Conservation (phyloP, 1,140 invertebrate genomes). For the Drosophila navojoa region DNA sequence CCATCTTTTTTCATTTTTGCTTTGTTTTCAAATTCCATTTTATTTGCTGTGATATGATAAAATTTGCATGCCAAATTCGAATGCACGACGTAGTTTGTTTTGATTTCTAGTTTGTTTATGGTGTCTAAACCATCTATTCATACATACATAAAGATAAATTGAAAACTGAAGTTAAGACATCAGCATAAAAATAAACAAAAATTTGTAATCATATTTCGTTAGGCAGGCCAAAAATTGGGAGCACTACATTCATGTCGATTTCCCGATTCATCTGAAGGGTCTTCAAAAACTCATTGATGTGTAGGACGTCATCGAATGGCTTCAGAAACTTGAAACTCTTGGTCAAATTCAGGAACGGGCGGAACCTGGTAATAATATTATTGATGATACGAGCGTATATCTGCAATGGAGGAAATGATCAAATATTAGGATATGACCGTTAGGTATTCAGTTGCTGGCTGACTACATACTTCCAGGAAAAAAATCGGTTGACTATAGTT, state of each 20-base stretch:
- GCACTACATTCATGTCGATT: neutral
- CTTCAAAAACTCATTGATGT: neutral
- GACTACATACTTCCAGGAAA: neutral
- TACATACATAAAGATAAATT: neutral
- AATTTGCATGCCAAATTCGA: conserved; percentile 32
- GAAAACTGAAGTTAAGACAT: no score
- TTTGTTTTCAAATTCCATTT: conserved; percentile 46
- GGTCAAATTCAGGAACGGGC: neutral
- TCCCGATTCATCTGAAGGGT: neutral
- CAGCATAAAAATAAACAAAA: no score
- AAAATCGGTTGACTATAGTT: neutral
- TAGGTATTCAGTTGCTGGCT: no score
- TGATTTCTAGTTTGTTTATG: conserved; percentile 32
- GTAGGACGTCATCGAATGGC: neutral
- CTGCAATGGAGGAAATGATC: neutral
- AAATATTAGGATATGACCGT: neutral
- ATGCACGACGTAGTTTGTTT: conserved; percentile 32
- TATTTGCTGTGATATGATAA: conserved; percentile 39
- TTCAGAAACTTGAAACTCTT: neutral
- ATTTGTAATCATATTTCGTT: neutral
- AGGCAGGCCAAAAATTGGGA: neutral
- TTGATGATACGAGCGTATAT: neutral
- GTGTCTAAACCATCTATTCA: neutral
- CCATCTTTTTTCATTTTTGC: conserved; percentile 22
- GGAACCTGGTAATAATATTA: neutral